Percentiles rank a stretch among this genome's conserved stretches.
These are phyloP conservation scores for Nyctibius bracteatus DNA, from an alignment of 2,113 vertebrate genomes.

Conservation along the genomic window DNA sequence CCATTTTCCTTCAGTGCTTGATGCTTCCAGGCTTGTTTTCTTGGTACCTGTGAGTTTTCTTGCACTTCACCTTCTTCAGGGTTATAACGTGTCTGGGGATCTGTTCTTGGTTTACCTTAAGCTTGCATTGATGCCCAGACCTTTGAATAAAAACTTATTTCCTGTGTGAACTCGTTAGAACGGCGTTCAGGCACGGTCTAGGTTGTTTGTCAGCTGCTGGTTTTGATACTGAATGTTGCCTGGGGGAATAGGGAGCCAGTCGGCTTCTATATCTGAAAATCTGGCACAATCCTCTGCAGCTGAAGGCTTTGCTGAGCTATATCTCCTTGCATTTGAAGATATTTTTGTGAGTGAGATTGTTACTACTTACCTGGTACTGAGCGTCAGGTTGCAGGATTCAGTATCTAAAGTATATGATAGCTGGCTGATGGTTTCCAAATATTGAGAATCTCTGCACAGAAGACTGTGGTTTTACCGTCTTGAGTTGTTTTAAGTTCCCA, in stretches of 20 bases:
- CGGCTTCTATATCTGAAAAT: neutral
- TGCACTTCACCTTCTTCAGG: neutral
- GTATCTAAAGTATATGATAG: neutral
- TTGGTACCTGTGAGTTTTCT: neutral
- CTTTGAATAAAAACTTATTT: neutral
- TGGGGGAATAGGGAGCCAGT: neutral
- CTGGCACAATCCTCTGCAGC: neutral
- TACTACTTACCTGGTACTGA: neutral
- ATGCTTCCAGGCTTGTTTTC: neutral
- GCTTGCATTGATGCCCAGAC: neutral
- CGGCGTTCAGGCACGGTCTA: accelerated
- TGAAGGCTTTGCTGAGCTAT: neutral
- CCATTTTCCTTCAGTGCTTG: accelerated
- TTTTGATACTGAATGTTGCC: neutral
- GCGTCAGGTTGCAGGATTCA: neutral
- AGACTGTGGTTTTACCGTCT: neutral
- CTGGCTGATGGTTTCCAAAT: neutral
- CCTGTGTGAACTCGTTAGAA: neutral
- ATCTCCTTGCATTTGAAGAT: neutral
- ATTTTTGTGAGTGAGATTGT: neutral
- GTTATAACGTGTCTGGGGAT: accelerated
- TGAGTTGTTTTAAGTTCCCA: neutral
- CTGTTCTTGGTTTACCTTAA: neutral
- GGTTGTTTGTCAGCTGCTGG: neutral
- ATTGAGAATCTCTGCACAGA: neutral